Evolutionary conservation across 2,888 invertebrate species (phyloP).

Genomic region (Cephus pulcher): DNA sequence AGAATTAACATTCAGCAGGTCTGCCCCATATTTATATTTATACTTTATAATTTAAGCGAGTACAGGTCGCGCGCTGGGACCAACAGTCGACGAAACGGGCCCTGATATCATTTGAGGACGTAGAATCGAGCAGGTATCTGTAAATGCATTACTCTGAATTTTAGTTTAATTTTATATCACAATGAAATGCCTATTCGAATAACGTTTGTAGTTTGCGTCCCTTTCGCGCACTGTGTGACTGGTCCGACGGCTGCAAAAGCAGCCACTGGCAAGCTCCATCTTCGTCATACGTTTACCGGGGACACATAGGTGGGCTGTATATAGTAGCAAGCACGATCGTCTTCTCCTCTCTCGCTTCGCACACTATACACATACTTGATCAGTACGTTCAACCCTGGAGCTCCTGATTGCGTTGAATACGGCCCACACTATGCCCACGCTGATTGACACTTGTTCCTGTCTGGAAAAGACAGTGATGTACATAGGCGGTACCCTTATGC

Average conservation of each 20-base stretch:
- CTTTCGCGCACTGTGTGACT: neutral
- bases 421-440: slow-evolving; percentile 38
- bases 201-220: neutral
- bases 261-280: neutral
- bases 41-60: slow-evolving; percentile 42
- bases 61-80: neutral
- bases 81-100: neutral
- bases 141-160: neutral
- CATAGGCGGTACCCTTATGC: neutral
- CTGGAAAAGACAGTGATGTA: slow-evolving; percentile 40
- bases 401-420: slow-evolving; percentile 49
- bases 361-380: slow-evolving; percentile 29
- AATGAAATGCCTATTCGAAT: neutral
- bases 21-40: slow-evolving; percentile 45
- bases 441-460: slow-evolving; percentile 61
- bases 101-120: neutral
- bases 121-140: no score
- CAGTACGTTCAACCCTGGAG: slow-evolving; percentile 42
- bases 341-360: slow-evolving; percentile 10
- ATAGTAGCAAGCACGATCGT: neutral
- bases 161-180: neutral
- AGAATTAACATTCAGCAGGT: slow-evolving; percentile 47
- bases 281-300: neutral
- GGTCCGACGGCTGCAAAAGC: neutral
- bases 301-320: neutral